Base-by-base conservation (phyloP, 1,140 invertebrate genomes). In the Drosophila saltans region DNA sequence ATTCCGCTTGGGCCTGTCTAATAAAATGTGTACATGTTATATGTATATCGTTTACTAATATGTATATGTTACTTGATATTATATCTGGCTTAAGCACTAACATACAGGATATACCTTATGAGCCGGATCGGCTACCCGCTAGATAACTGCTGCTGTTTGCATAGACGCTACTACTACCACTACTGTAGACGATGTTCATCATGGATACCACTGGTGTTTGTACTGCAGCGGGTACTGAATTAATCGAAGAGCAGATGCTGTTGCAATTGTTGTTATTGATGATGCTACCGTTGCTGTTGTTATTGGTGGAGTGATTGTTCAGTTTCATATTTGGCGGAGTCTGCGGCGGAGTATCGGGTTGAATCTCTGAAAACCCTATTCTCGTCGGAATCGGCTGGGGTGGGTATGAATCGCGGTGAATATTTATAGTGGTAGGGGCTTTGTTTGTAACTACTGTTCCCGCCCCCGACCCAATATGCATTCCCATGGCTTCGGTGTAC, bases 261-360 rank as follows among this genome's bases (percentile, higher is more conserved):
- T 36, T 75, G 55, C 16, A 16, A 16, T n/a, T 73, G 73, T 26
- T 65, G 61, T 48, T 60, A 73, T 36, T 78, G 74, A 6, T 58
- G 33, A 1, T 61, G 66, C 21, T 45, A 43, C 9, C 43, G 56
- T 26, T 78, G 69, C 33, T 65, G 66, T 26, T 72, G 66, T 3
- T 68, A 66, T 33, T 85, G 78, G 11, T 75, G 66, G 28, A 72
- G 65, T 56, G 67, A 55, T 39, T 75, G 70, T 59, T 95, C 91
- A 97, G 94, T 91, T 97, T 98, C 95, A 97, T 96, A 92, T 96
- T 97, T 90, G 97, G 97, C 61, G 97, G 97, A 57, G 97, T 98
- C 93, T 98, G 97, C 2, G 97, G 97, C 67, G 97, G 97, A 24
- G 97, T 98, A 85, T 92, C 97, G 72, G 97, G 97, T 93, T 96